A percentile compares a stretch with the other conserved stretches of the same genome.
These are phyloP conservation scores for Avahi laniger DNA, from an alignment of 2,797 vertebrate genomes.

Conservation along the genomic window DNA sequence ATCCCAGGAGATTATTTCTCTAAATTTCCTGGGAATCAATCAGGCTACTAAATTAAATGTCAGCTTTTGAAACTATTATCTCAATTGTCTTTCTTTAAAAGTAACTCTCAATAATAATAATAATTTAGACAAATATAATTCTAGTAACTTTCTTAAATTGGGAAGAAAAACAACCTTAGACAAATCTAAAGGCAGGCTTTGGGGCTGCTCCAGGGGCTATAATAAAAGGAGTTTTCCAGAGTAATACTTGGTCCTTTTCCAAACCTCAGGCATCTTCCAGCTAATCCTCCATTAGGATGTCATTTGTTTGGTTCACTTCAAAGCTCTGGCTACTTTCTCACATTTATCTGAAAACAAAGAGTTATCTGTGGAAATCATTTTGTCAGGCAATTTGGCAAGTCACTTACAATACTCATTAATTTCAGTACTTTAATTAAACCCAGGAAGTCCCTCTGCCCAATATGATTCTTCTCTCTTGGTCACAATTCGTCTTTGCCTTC, in stretches of 20 bases:
- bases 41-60: slow-evolving; percentile 42
- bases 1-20: background rate
- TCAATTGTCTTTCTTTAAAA: slow-evolving; percentile 49
- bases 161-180: background rate
- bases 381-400: slow-evolving; percentile 70
- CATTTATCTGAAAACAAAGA: slow-evolving; percentile 70
- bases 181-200: background rate
- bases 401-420: slow-evolving; percentile 67
- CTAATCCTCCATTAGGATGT: slow-evolving; percentile 62
- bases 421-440: slow-evolving; percentile 71
- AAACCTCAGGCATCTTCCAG: slow-evolving; percentile 53
- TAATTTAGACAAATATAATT: slow-evolving; percentile 37
- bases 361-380: slow-evolving; percentile 68
- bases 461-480: slow-evolving; percentile 35
- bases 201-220: background rate
- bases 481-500: slow-evolving; percentile 55
- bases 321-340: slow-evolving; percentile 68
- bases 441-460: slow-evolving; percentile 55
- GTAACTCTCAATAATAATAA: slow-evolving; percentile 29
- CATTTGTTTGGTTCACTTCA: slow-evolving; percentile 72
- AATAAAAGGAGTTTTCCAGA: slow-evolving; percentile 51
- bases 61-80: slow-evolving; percentile 29
- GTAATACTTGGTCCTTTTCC: slow-evolving; percentile 50
- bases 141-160: background rate
- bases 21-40: slow-evolving; percentile 4